Conservation (phyloP, 2,113 vertebrate species). For the Nothoprocta pentlandii region DNA sequence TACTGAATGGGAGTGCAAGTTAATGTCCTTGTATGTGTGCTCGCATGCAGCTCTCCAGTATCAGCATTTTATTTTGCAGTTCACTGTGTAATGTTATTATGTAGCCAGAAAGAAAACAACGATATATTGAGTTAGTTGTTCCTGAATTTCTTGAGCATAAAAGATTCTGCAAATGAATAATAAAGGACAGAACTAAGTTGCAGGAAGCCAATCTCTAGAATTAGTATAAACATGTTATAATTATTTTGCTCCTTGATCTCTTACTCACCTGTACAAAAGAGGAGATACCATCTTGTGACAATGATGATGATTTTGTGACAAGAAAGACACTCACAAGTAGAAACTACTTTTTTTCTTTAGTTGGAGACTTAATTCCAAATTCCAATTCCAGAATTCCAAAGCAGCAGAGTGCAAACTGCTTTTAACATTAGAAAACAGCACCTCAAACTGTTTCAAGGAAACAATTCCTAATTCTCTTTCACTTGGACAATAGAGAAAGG, state of each 20-base stretch:
- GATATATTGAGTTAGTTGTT: background rate
- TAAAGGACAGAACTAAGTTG: background rate
- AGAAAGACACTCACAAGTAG: background rate
- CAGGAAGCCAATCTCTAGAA: background rate
- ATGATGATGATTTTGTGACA: background rate
- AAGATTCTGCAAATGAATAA: background rate
- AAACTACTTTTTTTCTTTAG: background rate
- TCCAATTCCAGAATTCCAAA: background rate
- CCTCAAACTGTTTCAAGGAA: background rate
- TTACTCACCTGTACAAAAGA: background rate
- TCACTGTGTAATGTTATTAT: accelerated
- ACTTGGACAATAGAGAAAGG: background rate
- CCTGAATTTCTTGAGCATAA: background rate
- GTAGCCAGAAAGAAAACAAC: background rate
- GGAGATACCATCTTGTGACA: background rate
- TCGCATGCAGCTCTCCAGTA: background rate
- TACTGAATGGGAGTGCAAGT: background rate
- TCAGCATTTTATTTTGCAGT: background rate
- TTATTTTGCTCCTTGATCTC: background rate
- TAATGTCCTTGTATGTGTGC: background rate
- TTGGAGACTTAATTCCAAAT: too few species aligned
- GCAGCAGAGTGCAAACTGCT: background rate
- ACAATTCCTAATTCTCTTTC: background rate
- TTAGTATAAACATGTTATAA: background rate
- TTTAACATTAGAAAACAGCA: background rate